Percentiles rank a stretch among this genome's conserved stretches.
phyloP scores from a whole-genome alignment of 1,140 invertebrate species.

The Diachasmimorpha longicaudata region DNA sequence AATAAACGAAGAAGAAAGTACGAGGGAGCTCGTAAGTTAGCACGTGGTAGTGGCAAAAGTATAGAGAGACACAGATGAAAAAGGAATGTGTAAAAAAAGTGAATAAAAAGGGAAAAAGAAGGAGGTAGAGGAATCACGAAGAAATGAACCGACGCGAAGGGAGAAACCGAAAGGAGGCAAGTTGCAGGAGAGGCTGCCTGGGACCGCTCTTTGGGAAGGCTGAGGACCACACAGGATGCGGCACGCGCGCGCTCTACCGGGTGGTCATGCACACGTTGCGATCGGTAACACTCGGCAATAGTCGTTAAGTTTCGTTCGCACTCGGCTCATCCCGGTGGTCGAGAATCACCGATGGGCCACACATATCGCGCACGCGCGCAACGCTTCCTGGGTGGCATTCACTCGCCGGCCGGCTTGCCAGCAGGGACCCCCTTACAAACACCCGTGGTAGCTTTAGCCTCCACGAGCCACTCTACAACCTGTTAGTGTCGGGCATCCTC shows the following conservation, averaged over 20 bases:
- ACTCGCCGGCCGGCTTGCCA: constrained; percentile 53
- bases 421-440: constrained; percentile 16
- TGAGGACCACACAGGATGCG: constrained; percentile 61
- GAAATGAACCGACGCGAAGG: constrained; percentile 6
- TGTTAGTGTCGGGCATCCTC: constrained; percentile 59
- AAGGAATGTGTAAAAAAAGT: constrained; percentile 23
- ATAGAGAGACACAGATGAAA: constrained; percentile 33
- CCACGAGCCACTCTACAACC: constrained; percentile 50
- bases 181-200: constrained; percentile 13
- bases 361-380: constrained; percentile 62
- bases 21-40: constrained; percentile 59
- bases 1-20: constrained; percentile 36
- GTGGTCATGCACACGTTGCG: constrained; percentile 55
- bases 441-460: constrained; percentile 22
- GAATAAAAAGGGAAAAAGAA: constrained; percentile 27
- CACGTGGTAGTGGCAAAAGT: constrained; percentile 54
- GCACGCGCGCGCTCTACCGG: constrained; percentile 65
- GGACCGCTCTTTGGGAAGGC: constrained; percentile 19
- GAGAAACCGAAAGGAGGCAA: constrained; percentile 13
- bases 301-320: constrained; percentile 7
- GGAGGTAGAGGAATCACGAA: neutral
- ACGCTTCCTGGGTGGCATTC: constrained; percentile 63
- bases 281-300: constrained; percentile 1
- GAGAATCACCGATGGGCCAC: constrained; percentile 51
- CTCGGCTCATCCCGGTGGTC: constrained; percentile 49